Base-by-base conservation (phyloP, 2,888 invertebrate species). In the Eilema depressum region DNA sequence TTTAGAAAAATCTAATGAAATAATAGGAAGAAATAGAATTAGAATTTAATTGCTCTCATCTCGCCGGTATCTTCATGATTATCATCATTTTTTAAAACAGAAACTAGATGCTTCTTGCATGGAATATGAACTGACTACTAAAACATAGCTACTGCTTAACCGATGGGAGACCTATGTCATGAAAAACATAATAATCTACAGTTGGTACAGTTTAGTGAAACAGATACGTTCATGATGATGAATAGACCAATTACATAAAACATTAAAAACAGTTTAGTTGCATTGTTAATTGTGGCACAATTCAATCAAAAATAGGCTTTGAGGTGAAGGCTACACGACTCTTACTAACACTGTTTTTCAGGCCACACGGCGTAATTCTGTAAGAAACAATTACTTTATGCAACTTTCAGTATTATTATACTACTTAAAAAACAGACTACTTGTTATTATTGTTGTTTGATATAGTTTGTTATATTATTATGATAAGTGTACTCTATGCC, bases 261-360 rank as follows among this genome's bases (percentile, higher is more conserved):
- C 78, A 79, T 88, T 78, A 83, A 87, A 90, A 82, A 79, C 80
- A 80, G 82, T 86, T 86, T 83, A 88, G 88, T 87, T 86, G 20
- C 2, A 88, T 85, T 78, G 83, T 81, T 87, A 86, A 86, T 87
- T 86, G 87, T 88, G 88, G 88, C 85, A 88, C 86, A 89, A 87
- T 87, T 85, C 85, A 87, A 85, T 82, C 81, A 79, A 85, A 92
- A 89, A 92, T 90, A 86, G 89, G 92, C 91, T 91, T 91, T 84
- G 86, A 83, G 91, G 92, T 89, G 89, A 93, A 92, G 92, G 92
- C 83, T 88, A 53, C 53, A 8, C 53, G n/a, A 53, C 53, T 53
- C 53, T 53, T 53, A 53, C 53, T n/a, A 53, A 53, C 20, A 53
- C 8, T 53, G 53, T 53, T 53, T 53, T 41, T 53, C n/a, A 10